These are phyloP conservation scores for Lophius americanus DNA, from an alignment of 2,797 vertebrate species.

Conservation along the genomic window DNA sequence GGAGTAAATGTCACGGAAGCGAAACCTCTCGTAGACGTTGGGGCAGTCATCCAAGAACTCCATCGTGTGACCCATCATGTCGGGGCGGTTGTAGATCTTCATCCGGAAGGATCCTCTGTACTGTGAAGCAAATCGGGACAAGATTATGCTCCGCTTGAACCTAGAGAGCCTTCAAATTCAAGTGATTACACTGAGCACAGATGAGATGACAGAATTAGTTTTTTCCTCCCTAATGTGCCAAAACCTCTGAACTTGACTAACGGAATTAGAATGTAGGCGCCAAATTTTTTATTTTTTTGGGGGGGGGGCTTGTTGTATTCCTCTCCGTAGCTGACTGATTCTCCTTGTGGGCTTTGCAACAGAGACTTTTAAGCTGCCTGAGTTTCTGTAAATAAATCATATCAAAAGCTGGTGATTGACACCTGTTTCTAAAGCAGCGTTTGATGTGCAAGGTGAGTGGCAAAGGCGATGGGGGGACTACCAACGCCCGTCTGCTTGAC, in stretches of 20 bases:
- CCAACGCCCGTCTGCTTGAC: conserved; percentile 70
- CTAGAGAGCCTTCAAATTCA: conserved; percentile 42
- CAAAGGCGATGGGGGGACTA: conserved; percentile 8
- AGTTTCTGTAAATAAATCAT: conserved; percentile 75
- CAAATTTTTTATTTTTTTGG: conserved; percentile 58
- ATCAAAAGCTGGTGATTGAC: conserved; percentile 79
- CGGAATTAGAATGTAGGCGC: conserved; percentile 74
- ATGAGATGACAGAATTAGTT: conserved; percentile 47
- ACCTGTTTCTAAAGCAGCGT: conserved; percentile 71
- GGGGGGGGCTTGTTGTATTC: conserved; percentile 68
- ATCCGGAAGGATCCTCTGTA: conserved; percentile 82
- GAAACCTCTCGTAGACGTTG: conserved; percentile 79
- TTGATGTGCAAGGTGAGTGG: conserved; percentile 70
- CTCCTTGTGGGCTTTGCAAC: conserved; percentile 76
- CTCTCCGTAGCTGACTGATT: conserved; percentile 74
- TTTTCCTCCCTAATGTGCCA: conserved; percentile 54
- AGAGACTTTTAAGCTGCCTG: conserved; percentile 67
- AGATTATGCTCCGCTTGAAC: conserved; percentile 28
- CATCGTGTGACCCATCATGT: conserved; percentile 80
- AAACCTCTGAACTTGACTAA: conserved; percentile 65
- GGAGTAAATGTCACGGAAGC: conserved; percentile 79
- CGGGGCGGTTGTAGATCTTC: conserved; percentile 82
- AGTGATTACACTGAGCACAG: conserved; percentile 35
- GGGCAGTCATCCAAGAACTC: conserved; percentile 85
- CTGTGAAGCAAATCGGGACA: conserved; percentile 48